Conservation (phyloP, 1,140 invertebrate genomes). For the Streblospio benedicti region DNA sequence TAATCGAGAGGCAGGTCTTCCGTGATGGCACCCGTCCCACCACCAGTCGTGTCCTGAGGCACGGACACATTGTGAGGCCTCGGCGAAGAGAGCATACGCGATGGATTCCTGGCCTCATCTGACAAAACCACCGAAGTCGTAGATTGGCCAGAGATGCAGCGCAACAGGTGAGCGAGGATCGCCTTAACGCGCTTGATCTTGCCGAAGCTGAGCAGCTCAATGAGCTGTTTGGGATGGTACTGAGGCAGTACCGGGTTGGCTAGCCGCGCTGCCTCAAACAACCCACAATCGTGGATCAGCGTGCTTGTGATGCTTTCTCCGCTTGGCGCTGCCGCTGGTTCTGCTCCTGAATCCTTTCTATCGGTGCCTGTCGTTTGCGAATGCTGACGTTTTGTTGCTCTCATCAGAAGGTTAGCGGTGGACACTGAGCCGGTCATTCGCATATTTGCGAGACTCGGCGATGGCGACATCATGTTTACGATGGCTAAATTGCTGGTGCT, state of each 20-base stretch:
- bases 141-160: conserved; percentile 44
- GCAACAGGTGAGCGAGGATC: conserved; percentile 89
- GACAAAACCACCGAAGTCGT: no score
- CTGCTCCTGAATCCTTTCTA: not conserved
- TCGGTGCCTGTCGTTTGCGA: no score
- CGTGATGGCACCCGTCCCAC: conserved; percentile 26
- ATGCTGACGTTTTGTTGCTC: no score
- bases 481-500: no score
- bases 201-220: conserved; percentile 96
- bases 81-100: conserved; percentile 19
- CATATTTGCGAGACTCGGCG: no score
- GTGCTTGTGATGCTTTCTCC: conserved; percentile 21
- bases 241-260: conserved; percentile 94
- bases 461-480: no score
- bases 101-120: conserved; percentile 14
- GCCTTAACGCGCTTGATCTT: conserved; percentile 96
- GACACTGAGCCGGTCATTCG: conserved; percentile 24
- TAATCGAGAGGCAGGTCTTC: conserved; percentile 85
- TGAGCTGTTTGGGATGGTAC: conserved; percentile 97
- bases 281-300: conserved; percentile 64
- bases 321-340: not conserved
- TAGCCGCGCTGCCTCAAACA: conserved; percentile 93
- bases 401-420: conserved; percentile 32
- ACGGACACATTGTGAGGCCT: no score
- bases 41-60: conserved; percentile 18